These are phyloP conservation scores for Colius striatus DNA, from an alignment of 2,113 vertebrate genomes.

Conservation along the genomic window DNA sequence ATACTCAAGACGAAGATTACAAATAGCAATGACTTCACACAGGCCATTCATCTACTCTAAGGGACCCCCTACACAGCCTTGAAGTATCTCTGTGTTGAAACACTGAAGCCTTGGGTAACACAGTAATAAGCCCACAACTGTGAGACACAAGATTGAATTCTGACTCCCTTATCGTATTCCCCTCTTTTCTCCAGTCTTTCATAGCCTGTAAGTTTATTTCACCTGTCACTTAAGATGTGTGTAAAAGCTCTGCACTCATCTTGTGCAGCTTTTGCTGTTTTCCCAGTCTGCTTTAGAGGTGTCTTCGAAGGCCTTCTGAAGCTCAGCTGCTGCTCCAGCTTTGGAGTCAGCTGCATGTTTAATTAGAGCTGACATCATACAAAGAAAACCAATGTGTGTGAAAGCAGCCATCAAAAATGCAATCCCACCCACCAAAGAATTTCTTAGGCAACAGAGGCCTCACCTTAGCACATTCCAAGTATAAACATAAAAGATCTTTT, in stretches of 20 bases:
- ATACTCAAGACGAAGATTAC: neutral
- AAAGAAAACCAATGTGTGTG: neutral
- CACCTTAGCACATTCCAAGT: neutral
- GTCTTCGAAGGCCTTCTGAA: neutral
- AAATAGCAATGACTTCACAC: neutral
- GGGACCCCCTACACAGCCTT: neutral
- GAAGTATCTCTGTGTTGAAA: neutral
- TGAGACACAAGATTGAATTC: neutral
- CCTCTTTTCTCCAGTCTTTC: neutral
- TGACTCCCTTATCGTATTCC: neutral
- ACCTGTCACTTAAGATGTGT: neutral
- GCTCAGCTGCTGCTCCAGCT: slow-evolving; percentile 15
- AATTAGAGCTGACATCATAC: neutral
- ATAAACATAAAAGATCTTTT: neutral
- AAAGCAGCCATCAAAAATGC: neutral
- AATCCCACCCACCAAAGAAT: neutral
- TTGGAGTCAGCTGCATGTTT: neutral
- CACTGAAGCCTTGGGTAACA: neutral
- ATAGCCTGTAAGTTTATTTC: neutral
- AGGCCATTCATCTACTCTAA: neutral
- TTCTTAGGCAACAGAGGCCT: neutral
- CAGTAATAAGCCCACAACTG: neutral
- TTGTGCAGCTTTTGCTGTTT: neutral
- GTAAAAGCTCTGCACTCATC: neutral
- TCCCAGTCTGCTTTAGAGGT: neutral